These are phyloP conservation scores for Gymnopithys bicolor DNA, from an alignment of 2,797 vertebrate genomes.

Conservation along the genomic window DNA sequence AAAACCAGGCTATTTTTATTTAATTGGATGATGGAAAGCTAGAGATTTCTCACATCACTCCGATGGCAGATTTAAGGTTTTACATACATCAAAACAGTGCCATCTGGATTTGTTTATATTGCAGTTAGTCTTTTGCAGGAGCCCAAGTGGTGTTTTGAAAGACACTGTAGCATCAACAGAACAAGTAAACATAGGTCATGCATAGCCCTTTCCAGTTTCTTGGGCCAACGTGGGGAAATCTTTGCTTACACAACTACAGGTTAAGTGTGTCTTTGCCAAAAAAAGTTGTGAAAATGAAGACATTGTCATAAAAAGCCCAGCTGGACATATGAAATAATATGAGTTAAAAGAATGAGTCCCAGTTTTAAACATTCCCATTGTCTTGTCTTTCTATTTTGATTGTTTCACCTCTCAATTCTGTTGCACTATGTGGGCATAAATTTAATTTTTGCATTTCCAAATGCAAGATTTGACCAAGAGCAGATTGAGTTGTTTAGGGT, in stretches of 20 bases:
- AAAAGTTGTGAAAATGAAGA: background rate
- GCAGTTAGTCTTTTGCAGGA: constrained; percentile 24
- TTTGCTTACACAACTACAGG: background rate
- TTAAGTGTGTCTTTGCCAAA: background rate
- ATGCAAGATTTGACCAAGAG: background rate
- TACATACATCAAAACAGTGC: constrained; percentile 41
- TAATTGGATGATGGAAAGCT: constrained; percentile 19
- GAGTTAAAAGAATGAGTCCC: background rate
- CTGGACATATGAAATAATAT: background rate
- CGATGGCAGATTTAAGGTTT: background rate
- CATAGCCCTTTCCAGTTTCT: background rate
- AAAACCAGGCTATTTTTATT: constrained; percentile 32
- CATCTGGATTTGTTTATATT: constrained; percentile 47
- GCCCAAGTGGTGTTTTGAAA: constrained; percentile 12
- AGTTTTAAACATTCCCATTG: background rate
- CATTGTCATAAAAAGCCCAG: background rate
- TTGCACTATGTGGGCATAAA: background rate
- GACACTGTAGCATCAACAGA: background rate
- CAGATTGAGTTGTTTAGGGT: background rate
- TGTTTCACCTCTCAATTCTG: background rate
- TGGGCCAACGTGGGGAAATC: fast-evolving
- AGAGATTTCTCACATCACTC: constrained; percentile 17
- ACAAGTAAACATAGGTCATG: background rate
- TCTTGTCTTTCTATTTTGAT: background rate
- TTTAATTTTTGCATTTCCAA: background rate